Conservation (phyloP, 2,113 vertebrate species). For the Lontra canadensis region DNA sequence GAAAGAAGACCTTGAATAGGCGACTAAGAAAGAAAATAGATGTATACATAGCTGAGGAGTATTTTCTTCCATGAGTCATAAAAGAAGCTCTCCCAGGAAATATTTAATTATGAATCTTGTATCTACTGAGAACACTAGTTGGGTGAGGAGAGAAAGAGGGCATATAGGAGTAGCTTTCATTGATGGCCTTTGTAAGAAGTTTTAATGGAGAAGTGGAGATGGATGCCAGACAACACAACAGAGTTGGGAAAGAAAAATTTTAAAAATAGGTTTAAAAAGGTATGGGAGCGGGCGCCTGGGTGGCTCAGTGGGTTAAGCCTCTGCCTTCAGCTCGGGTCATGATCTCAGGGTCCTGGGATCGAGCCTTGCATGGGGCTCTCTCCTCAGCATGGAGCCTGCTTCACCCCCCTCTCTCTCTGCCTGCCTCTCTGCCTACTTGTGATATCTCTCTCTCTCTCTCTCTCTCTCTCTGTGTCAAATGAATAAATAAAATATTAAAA, state of each 20-base stretch:
- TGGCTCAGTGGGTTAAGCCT: too few species aligned
- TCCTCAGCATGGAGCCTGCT: too few species aligned
- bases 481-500: too few species aligned
- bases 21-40: not conserved
- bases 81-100: not conserved
- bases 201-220: not conserved
- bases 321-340: too few species aligned
- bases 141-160: not conserved
- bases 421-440: too few species aligned
- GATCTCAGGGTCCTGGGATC: too few species aligned
- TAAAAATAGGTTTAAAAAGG: not conserved
- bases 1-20: not conserved
- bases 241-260: not conserved
- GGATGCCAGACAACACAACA: not conserved
- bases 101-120: not conserved
- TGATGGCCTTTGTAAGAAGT: not conserved
- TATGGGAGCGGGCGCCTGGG: rapidly evolving
- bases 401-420: too few species aligned
- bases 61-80: not conserved
- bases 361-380: too few species aligned
- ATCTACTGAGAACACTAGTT: not conserved
- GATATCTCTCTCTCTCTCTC: too few species aligned
- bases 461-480: too few species aligned
- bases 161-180: not conserved
- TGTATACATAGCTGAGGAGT: not conserved